Evolutionary conservation across 2,888 invertebrate genomes (phyloP).

Genomic region (Conops quadrifasciatus): DNA sequence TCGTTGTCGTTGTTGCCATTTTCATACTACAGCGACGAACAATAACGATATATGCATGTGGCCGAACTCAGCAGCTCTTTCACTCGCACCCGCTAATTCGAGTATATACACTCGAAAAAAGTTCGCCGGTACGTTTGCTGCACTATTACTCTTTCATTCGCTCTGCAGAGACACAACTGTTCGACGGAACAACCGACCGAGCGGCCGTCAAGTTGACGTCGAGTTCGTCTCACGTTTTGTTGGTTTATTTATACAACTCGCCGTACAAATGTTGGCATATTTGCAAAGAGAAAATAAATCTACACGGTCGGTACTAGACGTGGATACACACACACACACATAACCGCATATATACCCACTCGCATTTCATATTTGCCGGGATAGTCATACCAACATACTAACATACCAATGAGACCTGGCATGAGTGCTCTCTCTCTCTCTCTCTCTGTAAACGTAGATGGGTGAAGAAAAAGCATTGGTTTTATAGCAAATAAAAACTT

Average conservation of each 20-base stretch:
- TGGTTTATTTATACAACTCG: conserved; percentile 11
- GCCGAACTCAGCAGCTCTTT: not conserved
- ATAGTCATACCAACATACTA: too few species aligned
- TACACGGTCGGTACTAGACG: not conserved
- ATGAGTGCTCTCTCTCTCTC: too few species aligned
- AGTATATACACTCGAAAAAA: too few species aligned
- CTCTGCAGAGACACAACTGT: not conserved
- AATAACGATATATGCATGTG: not conserved
- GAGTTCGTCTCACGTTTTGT: conserved; percentile 4
- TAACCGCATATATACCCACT: not conserved
- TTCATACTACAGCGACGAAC: conserved; percentile 21
- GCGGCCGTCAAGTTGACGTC: not conserved
- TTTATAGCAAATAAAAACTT: too few species aligned
- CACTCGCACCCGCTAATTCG: not conserved
- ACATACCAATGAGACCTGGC: too few species aligned
- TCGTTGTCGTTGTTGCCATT: not conserved
- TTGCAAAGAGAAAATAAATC: conserved; percentile 5
- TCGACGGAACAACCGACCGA: conserved; percentile 1
- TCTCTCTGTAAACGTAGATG: too few species aligned
- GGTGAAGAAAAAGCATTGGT: too few species aligned
- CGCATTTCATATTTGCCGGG: not conserved
- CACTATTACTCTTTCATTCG: not conserved
- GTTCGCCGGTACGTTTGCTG: not conserved
- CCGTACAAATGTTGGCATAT: not conserved
- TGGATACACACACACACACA: not conserved